Percentiles rank a stretch among this genome's conserved stretches.
Conservation (phyloP, 2,113 vertebrate genomes). For the Lichenostomus cassidix region DNA sequence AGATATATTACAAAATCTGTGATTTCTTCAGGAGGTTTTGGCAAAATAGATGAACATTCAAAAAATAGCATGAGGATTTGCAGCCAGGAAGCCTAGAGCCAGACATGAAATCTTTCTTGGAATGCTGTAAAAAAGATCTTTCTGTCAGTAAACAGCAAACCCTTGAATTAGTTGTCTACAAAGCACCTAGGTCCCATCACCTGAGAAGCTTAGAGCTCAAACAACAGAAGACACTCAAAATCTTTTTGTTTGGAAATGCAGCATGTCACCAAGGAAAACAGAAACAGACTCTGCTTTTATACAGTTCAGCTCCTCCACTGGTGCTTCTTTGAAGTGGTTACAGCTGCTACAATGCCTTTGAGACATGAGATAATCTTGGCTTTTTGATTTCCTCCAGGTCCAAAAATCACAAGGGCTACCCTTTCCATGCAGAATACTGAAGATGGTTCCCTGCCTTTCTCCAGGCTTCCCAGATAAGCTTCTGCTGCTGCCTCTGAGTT, state of each 20-base stretch:
- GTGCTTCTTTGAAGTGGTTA: background rate
- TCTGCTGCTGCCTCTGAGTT: background rate
- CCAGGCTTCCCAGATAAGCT: background rate
- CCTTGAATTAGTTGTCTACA: background rate
- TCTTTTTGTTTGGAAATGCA: background rate
- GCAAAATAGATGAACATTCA: background rate
- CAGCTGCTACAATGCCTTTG: background rate
- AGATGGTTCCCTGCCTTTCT: background rate
- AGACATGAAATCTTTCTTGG: background rate
- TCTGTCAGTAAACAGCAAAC: background rate
- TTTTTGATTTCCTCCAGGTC: constrained; percentile 37
- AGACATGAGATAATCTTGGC: background rate
- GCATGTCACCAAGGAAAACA: background rate
- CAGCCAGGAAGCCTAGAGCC: background rate
- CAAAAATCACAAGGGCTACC: constrained; percentile 59
- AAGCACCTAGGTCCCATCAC: background rate
- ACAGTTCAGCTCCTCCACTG: background rate
- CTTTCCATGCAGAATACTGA: constrained; percentile 70
- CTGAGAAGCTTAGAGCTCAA: background rate
- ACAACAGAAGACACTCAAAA: background rate
- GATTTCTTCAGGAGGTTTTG: background rate
- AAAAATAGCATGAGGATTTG: background rate
- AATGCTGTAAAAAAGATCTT: background rate
- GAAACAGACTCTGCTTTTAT: background rate
- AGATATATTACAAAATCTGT: background rate